Evolutionary conservation across 64 coral and sea anemone genomes (phyloP).

Genomic region (Montipora sp.): DNA sequence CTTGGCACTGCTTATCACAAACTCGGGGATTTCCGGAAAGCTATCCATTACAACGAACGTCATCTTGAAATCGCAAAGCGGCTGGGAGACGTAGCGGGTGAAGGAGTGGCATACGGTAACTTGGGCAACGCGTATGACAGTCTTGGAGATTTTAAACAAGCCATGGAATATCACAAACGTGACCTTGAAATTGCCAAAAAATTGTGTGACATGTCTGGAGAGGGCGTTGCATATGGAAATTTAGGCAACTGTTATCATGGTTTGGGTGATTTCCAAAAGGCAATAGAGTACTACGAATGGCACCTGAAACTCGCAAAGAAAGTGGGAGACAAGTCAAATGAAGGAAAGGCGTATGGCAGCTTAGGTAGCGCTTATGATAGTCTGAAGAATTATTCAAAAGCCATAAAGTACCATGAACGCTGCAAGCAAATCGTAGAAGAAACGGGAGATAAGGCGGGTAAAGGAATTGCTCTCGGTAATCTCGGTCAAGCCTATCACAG

Average conservation of each 20-base stretch:
- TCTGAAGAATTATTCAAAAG: background rate
- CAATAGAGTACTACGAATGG: background rate
- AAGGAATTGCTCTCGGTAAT: background rate
- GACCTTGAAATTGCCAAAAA: background rate
- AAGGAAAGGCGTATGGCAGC: background rate
- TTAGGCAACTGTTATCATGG: background rate
- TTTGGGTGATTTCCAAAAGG: background rate
- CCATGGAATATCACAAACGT: background rate
- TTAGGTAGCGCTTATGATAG: background rate
- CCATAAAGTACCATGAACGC: conserved; percentile 6
- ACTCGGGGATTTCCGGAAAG: background rate
- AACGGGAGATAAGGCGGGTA: background rate
- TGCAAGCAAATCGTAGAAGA: background rate
- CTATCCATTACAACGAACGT: background rate
- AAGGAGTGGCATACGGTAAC: background rate
- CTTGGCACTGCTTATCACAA: background rate
- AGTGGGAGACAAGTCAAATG: background rate
- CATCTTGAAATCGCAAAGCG: background rate
- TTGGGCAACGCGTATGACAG: background rate
- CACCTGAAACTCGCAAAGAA: background rate
- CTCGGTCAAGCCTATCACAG: background rate
- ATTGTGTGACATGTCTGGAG: background rate
- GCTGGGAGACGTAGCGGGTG: background rate
- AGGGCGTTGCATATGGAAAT: background rate
- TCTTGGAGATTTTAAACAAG: background rate